Evolutionary conservation across 2,113 vertebrate species (phyloP).

Genomic region (Anguilla rostrata): DNA sequence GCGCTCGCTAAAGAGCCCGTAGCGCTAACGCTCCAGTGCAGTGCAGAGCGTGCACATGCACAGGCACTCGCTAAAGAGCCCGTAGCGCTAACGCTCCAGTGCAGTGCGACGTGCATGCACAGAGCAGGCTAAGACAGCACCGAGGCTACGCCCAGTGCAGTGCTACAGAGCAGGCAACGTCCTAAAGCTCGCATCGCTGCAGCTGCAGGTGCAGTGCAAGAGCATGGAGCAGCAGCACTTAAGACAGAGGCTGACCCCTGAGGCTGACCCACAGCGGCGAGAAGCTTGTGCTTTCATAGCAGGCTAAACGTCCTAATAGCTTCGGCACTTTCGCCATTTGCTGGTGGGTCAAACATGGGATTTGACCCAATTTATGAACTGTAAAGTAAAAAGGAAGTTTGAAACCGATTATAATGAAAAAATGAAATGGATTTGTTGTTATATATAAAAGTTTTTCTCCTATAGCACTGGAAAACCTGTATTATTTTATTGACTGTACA

Average conservation of each 20-base stretch:
- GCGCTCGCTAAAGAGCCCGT: not conserved
- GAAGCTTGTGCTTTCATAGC: not conserved
- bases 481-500: conserved; percentile 70
- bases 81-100: not conserved
- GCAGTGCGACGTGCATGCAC: too few species aligned
- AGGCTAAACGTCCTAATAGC: not conserved
- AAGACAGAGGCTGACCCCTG: not conserved
- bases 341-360: conserved; percentile 38
- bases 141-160: too few species aligned
- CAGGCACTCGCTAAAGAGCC: not conserved
- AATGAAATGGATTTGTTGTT: conserved; percentile 40
- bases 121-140: too few species aligned
- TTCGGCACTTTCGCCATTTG: conserved; percentile 10
- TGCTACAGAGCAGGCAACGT: too few species aligned
- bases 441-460: conserved; percentile 54
- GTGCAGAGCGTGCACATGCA: too few species aligned
- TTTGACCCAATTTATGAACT: conserved; percentile 54
- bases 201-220: too few species aligned
- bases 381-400: conserved; percentile 39
- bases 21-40: not conserved
- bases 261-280: not conserved
- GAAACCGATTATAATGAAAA: conserved; percentile 37
- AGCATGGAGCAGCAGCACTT: not conserved
- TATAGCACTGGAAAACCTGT: conserved; percentile 72
- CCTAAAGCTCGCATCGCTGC: too few species aligned